Evolutionary conservation across 2,888 invertebrate genomes (phyloP).

Genomic region (Vannuccia rotundouncinata): DNA sequence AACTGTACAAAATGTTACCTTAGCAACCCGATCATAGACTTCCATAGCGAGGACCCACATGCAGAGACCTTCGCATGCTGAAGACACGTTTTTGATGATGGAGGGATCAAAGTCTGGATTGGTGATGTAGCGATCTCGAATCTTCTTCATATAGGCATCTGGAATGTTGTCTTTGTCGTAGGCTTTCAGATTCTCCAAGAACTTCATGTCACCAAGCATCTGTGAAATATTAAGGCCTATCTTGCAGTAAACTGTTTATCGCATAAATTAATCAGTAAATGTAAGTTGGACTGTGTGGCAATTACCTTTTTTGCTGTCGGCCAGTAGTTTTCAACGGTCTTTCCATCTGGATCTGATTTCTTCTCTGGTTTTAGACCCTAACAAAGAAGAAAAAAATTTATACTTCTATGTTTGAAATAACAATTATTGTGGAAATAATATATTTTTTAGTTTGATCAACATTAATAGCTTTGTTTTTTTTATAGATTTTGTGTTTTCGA

Average conservation of each 20-base stretch:
- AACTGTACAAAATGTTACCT: no score
- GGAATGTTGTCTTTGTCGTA: constrained; percentile 56
- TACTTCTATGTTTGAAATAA: no score
- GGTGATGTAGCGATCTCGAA: constrained; percentile 49
- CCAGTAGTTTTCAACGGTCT: constrained; percentile 53
- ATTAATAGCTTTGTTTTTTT: no score
- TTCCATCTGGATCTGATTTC: constrained; percentile 49
- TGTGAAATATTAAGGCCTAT: no score
- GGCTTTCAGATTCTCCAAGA: constrained; percentile 52
- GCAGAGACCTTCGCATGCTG: constrained; percentile 56
- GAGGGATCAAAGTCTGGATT: constrained; percentile 54
- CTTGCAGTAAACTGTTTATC: no score
- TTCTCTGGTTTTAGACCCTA: constrained; percentile 53
- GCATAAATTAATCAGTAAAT: neutral
- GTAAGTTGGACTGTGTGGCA: neutral
- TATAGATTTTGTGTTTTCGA: no score
- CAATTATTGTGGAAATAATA: no score
- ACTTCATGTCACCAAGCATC: constrained; percentile 55
- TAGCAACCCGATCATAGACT: constrained; percentile 53
- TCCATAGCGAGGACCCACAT: constrained; percentile 55
- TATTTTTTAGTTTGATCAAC: no score
- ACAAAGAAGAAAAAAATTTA: no score
- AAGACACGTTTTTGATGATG: constrained; percentile 53
- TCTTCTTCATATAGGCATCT: constrained; percentile 49
- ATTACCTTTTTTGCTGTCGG: constrained; percentile 52